Conservation (phyloP, 2,888 invertebrate species). For the Philopedon plagiatum region DNA sequence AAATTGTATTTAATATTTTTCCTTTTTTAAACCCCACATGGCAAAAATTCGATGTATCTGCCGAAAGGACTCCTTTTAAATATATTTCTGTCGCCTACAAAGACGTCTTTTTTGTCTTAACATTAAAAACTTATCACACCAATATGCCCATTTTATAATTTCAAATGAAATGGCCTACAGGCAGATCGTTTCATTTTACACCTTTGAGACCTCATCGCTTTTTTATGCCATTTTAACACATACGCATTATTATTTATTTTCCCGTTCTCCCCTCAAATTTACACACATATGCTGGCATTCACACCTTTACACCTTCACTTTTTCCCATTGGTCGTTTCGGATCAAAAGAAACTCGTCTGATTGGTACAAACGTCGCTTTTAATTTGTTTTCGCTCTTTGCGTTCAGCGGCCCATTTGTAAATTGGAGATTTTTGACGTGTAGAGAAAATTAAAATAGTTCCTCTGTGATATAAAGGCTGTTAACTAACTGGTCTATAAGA, state of each 20-base stretch:
- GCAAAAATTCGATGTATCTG: too few species aligned
- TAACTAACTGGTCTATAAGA: conserved; percentile 16
- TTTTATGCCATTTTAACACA: conserved; percentile 33
- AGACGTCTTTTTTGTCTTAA: too few species aligned
- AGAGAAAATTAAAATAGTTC: conserved; percentile 53
- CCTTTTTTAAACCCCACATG: too few species aligned
- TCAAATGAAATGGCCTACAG: neutral
- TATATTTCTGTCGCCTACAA: too few species aligned
- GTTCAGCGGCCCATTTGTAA: conserved; percentile 64
- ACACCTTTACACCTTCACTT: conserved; percentile 40
- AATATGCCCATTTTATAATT: neutral
- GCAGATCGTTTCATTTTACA: neutral
- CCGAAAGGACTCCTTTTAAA: too few species aligned
- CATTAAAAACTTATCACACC: too few species aligned
- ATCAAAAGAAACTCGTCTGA: conserved; percentile 56
- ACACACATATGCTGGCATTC: conserved; percentile 32
- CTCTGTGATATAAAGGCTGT: conserved; percentile 47
- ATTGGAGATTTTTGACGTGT: conserved; percentile 61
- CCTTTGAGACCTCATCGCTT: conserved; percentile 1
- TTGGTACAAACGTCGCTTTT: conserved; percentile 63
- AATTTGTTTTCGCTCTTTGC: conserved; percentile 63
- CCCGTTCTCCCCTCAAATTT: conserved; percentile 32
- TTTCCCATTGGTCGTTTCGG: conserved; percentile 60
- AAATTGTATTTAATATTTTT: too few species aligned
- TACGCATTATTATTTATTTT: conserved; percentile 41